Conservation (phyloP, 1,140 invertebrate species). For the Ladona fulva region DNA sequence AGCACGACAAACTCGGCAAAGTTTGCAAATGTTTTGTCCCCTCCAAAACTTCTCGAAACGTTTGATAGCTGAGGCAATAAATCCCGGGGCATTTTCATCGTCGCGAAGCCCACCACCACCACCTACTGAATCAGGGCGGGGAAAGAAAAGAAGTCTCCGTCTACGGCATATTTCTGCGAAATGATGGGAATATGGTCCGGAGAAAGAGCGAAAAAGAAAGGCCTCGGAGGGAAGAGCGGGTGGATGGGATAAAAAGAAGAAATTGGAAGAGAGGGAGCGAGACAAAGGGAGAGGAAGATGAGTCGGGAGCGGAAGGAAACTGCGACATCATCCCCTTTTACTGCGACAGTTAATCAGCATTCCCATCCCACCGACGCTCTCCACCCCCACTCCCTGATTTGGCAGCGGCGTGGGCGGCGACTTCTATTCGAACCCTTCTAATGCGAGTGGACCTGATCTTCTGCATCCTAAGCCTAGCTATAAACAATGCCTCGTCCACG, state of each 20-base stretch:
- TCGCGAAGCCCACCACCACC: background rate
- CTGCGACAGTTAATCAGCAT: background rate
- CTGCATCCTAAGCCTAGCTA: too few relatives aligned
- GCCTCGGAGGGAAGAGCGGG: background rate
- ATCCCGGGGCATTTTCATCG: background rate
- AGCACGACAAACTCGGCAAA: background rate
- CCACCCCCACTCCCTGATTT: background rate
- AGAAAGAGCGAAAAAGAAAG: background rate
- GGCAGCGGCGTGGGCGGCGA: too few relatives aligned
- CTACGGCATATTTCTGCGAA: too few relatives aligned
- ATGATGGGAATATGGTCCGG: background rate
- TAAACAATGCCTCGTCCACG: too few relatives aligned
- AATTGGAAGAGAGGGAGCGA: background rate
- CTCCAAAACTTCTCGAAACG: background rate
- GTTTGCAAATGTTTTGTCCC: slow-evolving; percentile 1
- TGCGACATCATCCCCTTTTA: background rate
- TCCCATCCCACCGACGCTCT: background rate
- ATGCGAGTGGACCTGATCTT: too few relatives aligned
- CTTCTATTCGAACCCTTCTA: too few relatives aligned
- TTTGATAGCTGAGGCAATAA: slow-evolving; percentile 5
- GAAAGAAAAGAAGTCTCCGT: too few relatives aligned
- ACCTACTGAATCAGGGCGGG: background rate
- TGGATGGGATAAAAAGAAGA: background rate
- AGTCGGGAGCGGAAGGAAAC: background rate
- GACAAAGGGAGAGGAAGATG: background rate